Percentiles rank a stretch among this genome's conserved stretches.
phyloP scores from a whole-genome alignment of 1,140 invertebrate species.

The Episyrphus balteatus region DNA sequence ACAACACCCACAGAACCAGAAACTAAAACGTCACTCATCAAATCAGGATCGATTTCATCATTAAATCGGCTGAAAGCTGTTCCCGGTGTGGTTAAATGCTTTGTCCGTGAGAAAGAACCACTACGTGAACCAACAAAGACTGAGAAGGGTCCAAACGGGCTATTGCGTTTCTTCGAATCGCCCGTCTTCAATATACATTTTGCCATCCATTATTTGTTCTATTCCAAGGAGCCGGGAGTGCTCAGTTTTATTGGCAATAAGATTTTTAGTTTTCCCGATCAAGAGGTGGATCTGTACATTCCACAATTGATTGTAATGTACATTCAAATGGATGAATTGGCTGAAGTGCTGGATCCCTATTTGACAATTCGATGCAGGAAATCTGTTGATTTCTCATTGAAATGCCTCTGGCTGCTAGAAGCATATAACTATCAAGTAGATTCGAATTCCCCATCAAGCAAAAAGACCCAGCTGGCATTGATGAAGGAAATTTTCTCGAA shows the following conservation, averaged over 20 bases:
- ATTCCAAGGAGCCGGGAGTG: constrained; percentile 96
- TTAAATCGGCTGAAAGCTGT: constrained; percentile 26
- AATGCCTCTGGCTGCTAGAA: constrained; percentile 90
- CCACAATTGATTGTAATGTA: constrained; percentile 97
- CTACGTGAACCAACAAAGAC: constrained; percentile 10
- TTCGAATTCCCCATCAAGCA: constrained; percentile 15
- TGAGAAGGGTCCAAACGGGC: constrained; percentile 41
- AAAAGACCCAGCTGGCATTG: constrained; percentile 37
- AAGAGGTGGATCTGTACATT: constrained; percentile 94
- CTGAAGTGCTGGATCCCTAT: constrained; percentile 89
- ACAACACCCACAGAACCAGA: not conserved
- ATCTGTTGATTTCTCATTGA: constrained; percentile 89
- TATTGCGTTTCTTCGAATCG: constrained; percentile 89
- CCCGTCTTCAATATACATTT: constrained; percentile 96
- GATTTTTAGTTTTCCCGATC: constrained; percentile 86
- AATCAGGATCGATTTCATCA: constrained; percentile 26
- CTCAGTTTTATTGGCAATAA: constrained; percentile 93
- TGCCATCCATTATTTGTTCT: constrained; percentile 94
- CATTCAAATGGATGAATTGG: constrained; percentile 93
- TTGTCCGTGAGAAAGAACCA: constrained; percentile 24
- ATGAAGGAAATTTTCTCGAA: constrained; percentile 35
- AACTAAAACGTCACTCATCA: constrained; percentile 11
- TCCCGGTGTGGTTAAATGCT: constrained; percentile 34
- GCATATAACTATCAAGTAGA: constrained; percentile 54
- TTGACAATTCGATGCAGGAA: constrained; percentile 86